Base-by-base conservation (phyloP, 2,888 invertebrate species). In the Rhogogaster chlorosoma region DNA sequence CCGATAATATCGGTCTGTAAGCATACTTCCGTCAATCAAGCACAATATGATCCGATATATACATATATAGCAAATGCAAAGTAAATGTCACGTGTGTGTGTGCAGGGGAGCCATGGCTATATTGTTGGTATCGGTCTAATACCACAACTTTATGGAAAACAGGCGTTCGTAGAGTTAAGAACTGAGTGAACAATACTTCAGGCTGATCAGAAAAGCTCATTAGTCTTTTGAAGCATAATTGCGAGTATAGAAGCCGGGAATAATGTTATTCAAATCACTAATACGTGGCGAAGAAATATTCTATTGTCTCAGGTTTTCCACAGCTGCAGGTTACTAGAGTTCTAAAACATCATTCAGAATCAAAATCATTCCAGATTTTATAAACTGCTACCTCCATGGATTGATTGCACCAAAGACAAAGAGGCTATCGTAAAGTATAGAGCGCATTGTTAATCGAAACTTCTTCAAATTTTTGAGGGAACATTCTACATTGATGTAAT, bases 11-110 rank as follows among this genome's bases (percentile, higher is more conserved):
- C 73, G 42, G 42, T 42, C 42, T 7, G 42, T 73, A 73, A 29
- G 73, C 73, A 73, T 45, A 73, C 73, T 73, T 45, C 42, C 73
- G 73, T 32, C 73, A 45, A 42, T 73, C 38, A 73, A 42, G 26
- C 42, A 42, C 73, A 42, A 42, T 38, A 73, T 73, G 22, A 73
- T 73, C 42, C 73, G 42, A 73, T 73, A 73, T n/a, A n/a, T n/a
- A n/a, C n/a, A n/a, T n/a, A n/a, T n/a, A n/a, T 42, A 10, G 22
- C 73, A 29, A 73, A 45, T 38, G 42, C 42, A 73, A 42, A 26
- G 73, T 42, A 12, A 42, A 73, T 42, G n/a, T 38, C 42, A 38
- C 10, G 45, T 42, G 42, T 15, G 38, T 15, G 45, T 42, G 15
- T 42, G 10, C 73, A 73, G 12, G 9, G 73, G 5, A 45, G n/a